Evolutionary conservation across 2,888 invertebrate species (phyloP), one percentile per base, ranked within the genome.

Genomic region (Drosophila kuntzei): DNA sequence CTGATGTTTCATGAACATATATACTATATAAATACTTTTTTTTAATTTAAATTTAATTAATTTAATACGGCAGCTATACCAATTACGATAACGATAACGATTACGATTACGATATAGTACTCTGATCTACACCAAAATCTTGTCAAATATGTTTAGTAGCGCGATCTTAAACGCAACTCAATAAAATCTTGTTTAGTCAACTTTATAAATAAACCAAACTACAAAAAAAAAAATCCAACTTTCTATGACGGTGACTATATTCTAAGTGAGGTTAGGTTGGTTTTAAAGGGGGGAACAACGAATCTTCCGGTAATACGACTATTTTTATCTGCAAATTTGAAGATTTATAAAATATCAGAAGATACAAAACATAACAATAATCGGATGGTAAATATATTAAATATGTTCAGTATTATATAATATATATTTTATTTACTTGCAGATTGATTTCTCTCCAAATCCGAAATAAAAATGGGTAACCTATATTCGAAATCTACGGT

Each of bases 141-240:
- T 61, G 54, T 61, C 62, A 29, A 57, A 41, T 46, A 47, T 46
- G 36, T 25, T 37, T 57, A 57, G 46, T 62, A 55, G 54, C 25
- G 43, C 39, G 39, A 58, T 22, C 20, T 14, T 6, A 37, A 37
- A 22, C 37, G 51, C 55, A 32, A 32, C 25, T 46, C 22, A 62
- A 62, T 57, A 61, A 54, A 55, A 34, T 55, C 55, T 57, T 49
- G 62, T 55, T 55, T 47, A 57, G 57, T 62, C 47, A 37, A 58
- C 57, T 58, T 58, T 58, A 36, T 47, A 58, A 55, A 58, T 37
- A 55, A 55, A 32, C 12, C 32, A 43, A 44, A 32, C 32, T 41
- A 32, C 9, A 7, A n/a, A 29, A 39, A 41, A 9, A n/a, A 20
- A 39, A 39, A 7, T 3, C n/a, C n/a, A n/a, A 18, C 16, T 29